Conservation (phyloP, 2,797 vertebrate species). For the Rhinichthys osculus region DNA sequence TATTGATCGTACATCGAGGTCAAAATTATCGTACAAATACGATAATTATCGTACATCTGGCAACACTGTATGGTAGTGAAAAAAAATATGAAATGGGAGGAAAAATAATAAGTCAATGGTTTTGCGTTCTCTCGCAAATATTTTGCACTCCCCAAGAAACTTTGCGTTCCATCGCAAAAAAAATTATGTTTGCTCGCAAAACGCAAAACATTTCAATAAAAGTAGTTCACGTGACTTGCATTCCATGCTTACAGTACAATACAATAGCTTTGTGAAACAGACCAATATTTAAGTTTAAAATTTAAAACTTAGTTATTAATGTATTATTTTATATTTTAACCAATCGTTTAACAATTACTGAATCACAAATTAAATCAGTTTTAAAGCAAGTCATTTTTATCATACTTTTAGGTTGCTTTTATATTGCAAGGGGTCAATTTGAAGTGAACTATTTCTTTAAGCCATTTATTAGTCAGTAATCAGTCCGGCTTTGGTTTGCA, state of each 20-base stretch:
- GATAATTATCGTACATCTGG: no score
- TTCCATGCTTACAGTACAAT: neutral
- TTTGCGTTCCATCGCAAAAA: no score
- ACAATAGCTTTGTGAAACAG: neutral
- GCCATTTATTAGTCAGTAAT: neutral
- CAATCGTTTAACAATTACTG: neutral
- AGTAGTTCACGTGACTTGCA: neutral
- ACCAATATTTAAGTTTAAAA: neutral
- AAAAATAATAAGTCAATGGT: no score
- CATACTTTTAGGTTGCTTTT: neutral
- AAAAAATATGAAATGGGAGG: no score
- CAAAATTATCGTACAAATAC: no score
- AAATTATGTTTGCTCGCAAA: fast-evolving
- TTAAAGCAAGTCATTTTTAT: neutral
- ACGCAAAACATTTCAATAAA: no score
- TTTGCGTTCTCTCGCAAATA: no score
- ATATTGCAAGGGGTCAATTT: neutral
- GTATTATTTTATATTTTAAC: no score
- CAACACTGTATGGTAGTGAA: no score
- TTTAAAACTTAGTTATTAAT: no score
- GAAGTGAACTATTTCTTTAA: neutral
- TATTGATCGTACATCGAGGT: no score
- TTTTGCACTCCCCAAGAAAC: no score
- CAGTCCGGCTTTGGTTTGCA: neutral
- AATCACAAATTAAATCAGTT: neutral